Base-by-base conservation (phyloP, 2,888 invertebrate species). In the Eilema griseolum region DNA sequence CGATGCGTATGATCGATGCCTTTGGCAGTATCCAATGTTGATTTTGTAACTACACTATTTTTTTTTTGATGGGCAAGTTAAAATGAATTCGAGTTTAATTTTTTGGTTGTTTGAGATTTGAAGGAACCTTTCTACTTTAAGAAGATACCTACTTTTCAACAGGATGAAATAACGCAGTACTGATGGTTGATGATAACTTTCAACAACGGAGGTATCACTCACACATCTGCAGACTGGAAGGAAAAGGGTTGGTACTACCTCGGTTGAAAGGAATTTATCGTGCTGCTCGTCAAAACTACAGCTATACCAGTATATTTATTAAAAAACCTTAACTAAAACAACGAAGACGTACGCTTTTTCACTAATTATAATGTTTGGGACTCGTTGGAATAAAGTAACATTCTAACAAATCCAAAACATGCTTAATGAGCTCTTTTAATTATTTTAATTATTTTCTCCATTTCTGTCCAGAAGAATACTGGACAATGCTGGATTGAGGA, bases 1-100 rank as follows among this genome's bases (percentile, higher is more conserved):
- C 46, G 69, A 65, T 66, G 68, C 61, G 67, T 56, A 75, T 89
- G 89, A 89, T 88, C 82, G 85, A 87, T 86, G 84, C 79, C 73
- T 72, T 77, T 74, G 73, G 71, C 74, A 66, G 60, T 73, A 70
- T 67, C 74, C 78, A 78, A 76, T 73, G 75, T 77, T 78, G 67
- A 67, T 75, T 78, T 75, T 63, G 78, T 73, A 74, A 66, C 76
- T 31, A 74, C 70, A 75, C 74, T 76, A 77, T 76, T 80, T 70
- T 63, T 66, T 78, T 67, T 14, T 14, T 11, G 26, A 5, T 10
- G 31, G 11, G 11, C 11, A 14, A 59, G 26, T 59, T 26, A 59
- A 5, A 23, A 10, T 12, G 26, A n/a, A 14, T 26, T 10, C 8
- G 4, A 24, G 12, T 11, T 12, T 57, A 11, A 57, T 7, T 57